phyloP scores from a whole-genome alignment of 2,888 invertebrate species.

The Drosophila paranaensis region DNA sequence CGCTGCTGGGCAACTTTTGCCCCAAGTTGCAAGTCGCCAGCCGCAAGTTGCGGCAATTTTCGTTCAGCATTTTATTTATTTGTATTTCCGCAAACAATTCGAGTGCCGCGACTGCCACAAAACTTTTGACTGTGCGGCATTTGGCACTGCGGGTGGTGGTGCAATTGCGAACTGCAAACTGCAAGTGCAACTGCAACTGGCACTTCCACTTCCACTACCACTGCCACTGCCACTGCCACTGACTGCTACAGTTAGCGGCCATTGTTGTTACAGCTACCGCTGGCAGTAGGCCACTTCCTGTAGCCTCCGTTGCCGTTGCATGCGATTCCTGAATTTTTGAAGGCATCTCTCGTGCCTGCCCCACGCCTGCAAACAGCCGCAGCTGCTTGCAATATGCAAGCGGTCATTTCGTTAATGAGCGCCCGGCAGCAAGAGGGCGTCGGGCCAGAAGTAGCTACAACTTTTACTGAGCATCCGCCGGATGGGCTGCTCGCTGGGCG shows the following conservation, averaged over 20 bases:
- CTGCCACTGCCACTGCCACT: not conserved
- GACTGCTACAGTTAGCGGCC: conserved; percentile 8
- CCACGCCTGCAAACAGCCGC: conserved; percentile 10
- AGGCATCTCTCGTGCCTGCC: conserved; percentile 64
- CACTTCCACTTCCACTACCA: not conserved
- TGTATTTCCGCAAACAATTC: conserved; percentile 76
- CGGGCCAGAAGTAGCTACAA: conserved; percentile 40
- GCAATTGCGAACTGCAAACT: not conserved
- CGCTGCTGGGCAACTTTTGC: conserved; percentile 6
- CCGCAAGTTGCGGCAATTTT: conserved; percentile 40
- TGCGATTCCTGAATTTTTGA: conserved; percentile 77
- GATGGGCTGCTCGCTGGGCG: conserved; percentile 43
- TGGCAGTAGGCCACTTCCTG: conserved; percentile 78
- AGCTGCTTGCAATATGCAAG: conserved; percentile 71
- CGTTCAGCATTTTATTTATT: conserved; percentile 67
- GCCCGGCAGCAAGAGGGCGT: conserved; percentile 40
- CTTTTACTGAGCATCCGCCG: conserved; percentile 73
- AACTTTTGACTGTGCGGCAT: conserved; percentile 66
- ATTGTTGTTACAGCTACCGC: conserved; percentile 27
- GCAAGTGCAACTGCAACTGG: too few relatives aligned
- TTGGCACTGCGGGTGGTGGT: conserved; percentile 15
- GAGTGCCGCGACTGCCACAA: conserved; percentile 60
- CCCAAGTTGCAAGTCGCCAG: conserved; percentile 20
- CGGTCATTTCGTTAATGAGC: conserved; percentile 83
- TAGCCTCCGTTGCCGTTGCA: conserved; percentile 46